These are phyloP conservation scores for Glandiceps talaboti DNA, from an alignment of 53 echinoderm and acorn worm species.

Conservation along the genomic window DNA sequence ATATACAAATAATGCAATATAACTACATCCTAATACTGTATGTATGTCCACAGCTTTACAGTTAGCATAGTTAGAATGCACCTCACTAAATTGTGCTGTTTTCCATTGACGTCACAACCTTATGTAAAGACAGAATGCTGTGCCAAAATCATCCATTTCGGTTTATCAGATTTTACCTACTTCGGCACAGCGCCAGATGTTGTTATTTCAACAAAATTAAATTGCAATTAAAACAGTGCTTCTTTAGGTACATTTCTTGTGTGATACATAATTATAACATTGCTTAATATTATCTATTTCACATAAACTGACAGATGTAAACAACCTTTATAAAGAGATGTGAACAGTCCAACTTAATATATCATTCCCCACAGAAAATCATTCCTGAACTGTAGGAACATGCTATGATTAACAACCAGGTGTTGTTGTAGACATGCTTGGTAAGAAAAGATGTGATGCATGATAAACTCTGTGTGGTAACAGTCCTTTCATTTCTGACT, in stretches of 20 bases:
- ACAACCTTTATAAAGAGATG: neutral
- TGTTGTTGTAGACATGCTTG: neutral
- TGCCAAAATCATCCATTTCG: neutral
- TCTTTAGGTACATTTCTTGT: no score
- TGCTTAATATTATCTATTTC: no score
- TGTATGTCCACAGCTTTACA: neutral
- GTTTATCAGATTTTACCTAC: no score
- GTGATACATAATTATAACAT: no score
- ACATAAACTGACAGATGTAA: neutral
- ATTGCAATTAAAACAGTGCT: no score
- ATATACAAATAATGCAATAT: neutral
- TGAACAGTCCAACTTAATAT: neutral
- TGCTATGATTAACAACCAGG: neutral
- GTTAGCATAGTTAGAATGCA: neutral
- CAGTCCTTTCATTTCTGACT: no score
- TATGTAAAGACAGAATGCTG: neutral
- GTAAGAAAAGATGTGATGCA: neutral
- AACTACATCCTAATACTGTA: neutral
- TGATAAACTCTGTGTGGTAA: no score
- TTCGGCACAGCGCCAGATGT: no score
- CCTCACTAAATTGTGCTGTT: neutral
- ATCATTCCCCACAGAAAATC: neutral
- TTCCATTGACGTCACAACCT: neutral
- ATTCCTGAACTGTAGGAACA: neutral
- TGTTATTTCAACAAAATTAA: no score